Base-by-base conservation (phyloP, 2,888 invertebrate genomes). In the Megastigmus dorsalis region DNA sequence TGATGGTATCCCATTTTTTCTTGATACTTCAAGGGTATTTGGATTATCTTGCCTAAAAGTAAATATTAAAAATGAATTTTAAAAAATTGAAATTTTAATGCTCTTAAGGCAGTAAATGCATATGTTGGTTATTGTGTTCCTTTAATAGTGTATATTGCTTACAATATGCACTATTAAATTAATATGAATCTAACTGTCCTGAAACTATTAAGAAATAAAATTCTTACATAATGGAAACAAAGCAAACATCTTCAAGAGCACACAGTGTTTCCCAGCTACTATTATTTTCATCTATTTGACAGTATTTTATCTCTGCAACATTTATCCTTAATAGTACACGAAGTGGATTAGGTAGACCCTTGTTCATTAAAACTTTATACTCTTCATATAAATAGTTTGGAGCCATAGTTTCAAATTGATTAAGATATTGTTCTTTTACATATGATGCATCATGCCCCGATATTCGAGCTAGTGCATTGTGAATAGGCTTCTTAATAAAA, bases 361-460 rank as follows among this genome's bases (percentile, higher is more conserved):
- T 91, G 87, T 93, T 93, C 69, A 93, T 90, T 33, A 93, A 89
- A 5, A 92, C 93, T 79, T 90, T 90, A 81, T 92, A 95, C 80
- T 93, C 92, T 88, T 96, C 96, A 9, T 92, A 91, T 50, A 95
- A 89, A 88, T 96, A 96, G 84, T 94, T 94, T 0, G 95, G 95
- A 1, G 95, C 95, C 88, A 95, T 90, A n/a, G 90, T 90, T 81
- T 94, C 93, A 69, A 96, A 90, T 82, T 95, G 93, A 83, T 93
- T 92, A n/a, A 96, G 89, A 87, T 96, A 96, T 79, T 93, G 91
- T 80, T 93, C 93, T 85, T 95, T 96, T 0, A 95, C 92, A 84
- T 92, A 94, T 88, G 90, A 90, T 20, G 91, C 91, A 86, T 93
- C 92, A 79, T 92, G 91, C 36, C 91, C 91, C 63, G 91, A 90